These are phyloP conservation scores for Lymantria monacha DNA, from an alignment of 2,888 invertebrate species.

Conservation along the genomic window DNA sequence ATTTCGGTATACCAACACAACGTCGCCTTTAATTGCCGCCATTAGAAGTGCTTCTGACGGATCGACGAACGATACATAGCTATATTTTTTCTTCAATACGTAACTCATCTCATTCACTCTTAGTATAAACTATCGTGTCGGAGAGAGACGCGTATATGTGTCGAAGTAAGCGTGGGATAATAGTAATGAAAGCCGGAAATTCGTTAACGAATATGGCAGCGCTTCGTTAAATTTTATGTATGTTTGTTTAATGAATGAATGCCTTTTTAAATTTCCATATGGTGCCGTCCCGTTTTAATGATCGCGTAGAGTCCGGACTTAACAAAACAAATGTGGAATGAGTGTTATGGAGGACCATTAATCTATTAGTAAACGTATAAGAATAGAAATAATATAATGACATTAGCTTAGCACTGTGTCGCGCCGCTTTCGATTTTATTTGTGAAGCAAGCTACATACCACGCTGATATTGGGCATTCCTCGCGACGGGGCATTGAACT, in stretches of 20 bases:
- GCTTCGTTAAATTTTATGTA: conserved; percentile 79
- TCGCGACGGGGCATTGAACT: neutral
- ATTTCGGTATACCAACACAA: conserved; percentile 67
- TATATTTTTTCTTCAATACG: conserved; percentile 31
- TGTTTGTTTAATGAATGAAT: conserved; percentile 77
- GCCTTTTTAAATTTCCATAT: conserved; percentile 74
- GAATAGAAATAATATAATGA: conserved; percentile 43
- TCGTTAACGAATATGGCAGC: conserved; percentile 76
- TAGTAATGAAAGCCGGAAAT: conserved; percentile 75
- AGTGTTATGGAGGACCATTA: conserved; percentile 39
- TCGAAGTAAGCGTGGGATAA: conserved; percentile 51
- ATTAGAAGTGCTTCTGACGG: conserved; percentile 71
- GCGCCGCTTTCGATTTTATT: conserved; percentile 8
- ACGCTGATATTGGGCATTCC: neutral
- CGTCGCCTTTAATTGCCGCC: conserved; percentile 72
- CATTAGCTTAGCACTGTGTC: conserved; percentile 45
- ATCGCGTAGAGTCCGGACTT: conserved; percentile 36
- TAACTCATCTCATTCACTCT: conserved; percentile 40
- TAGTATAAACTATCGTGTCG: conserved; percentile 22
- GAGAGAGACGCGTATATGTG: conserved; percentile 46
- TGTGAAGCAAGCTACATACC: neutral
- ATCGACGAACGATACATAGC: conserved; percentile 61
- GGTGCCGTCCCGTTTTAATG: conserved; percentile 52
- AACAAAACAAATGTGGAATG: conserved; percentile 39
- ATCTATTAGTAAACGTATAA: conserved; percentile 36